Evolutionary conservation across 2,113 vertebrate species (phyloP).

Genomic region (Beaufortia kweichowensis): DNA sequence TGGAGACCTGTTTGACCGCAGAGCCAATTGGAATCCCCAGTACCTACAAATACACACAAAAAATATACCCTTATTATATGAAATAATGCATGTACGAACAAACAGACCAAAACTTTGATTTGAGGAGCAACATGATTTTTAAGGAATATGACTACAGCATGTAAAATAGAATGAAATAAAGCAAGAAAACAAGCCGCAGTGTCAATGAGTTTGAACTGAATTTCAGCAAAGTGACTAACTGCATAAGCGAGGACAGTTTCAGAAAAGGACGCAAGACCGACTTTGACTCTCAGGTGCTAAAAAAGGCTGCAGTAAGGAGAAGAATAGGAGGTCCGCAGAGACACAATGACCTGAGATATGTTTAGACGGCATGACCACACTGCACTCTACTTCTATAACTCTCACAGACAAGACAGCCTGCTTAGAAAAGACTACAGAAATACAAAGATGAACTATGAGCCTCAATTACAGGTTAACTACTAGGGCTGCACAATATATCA

Average conservation of each 20-base stretch:
- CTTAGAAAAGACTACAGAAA: not conserved
- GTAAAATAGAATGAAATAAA: too few relatives aligned
- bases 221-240: not conserved
- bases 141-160: not conserved
- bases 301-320: conserved; percentile 1
- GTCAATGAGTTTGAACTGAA: not conserved
- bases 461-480: too few relatives aligned
- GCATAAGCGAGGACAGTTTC: not conserved
- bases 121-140: not conserved
- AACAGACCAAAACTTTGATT: not conserved
- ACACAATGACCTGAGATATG: conserved; percentile 24
- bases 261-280: not conserved
- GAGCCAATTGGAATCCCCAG: conserved; percentile 90
- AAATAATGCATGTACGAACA: not conserved
- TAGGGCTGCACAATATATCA: too few relatives aligned
- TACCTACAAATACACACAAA: conserved; percentile 74
- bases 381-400: conserved; percentile 8
- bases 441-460: not conserved
- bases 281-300: conserved; percentile 12
- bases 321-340: not conserved
- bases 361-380: conserved; percentile 21
- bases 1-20: conserved; percentile 92
- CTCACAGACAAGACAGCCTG: not conserved
- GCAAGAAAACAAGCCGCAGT: too few relatives aligned
- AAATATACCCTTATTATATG: too few relatives aligned